phyloP scores from a whole-genome alignment of 2,888 invertebrate genomes.

The Labia minor region DNA sequence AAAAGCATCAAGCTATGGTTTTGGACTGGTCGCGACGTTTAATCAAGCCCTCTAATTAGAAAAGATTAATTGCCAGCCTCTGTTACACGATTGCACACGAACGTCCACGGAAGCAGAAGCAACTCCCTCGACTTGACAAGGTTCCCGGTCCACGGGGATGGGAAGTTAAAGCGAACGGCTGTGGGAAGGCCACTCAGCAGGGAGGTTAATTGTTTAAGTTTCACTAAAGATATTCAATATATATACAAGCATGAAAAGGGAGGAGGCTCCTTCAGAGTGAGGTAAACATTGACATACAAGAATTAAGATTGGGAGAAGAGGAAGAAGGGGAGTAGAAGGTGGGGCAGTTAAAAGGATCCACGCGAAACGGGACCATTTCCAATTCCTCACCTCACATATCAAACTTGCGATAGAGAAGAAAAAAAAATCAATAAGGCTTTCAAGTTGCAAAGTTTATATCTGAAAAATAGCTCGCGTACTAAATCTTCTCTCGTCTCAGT shows the following conservation, averaged over 20 bases:
- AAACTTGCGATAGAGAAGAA: neutral
- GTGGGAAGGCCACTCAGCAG: neutral
- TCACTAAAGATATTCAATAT: neutral
- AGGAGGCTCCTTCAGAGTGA: neutral
- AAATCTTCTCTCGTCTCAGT: neutral
- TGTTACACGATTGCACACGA: neutral
- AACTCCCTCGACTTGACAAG: neutral
- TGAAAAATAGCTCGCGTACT: constrained; percentile 1
- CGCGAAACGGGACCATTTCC: neutral
- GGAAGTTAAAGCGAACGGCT: neutral
- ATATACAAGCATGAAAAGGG: neutral
- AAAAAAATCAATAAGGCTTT: constrained; percentile 3
- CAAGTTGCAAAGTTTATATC: constrained; percentile 13
- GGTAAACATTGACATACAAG: neutral
- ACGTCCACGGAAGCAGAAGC: too few species aligned
- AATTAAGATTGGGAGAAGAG: too few species aligned
- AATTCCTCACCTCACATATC: neutral
- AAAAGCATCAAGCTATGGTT: neutral
- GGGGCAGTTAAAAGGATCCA: neutral
- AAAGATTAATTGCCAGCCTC: neutral
- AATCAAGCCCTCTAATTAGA: neutral
- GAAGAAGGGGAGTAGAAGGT: neutral
- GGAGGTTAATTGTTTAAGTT: neutral
- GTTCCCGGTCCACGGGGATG: neutral
- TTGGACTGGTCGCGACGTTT: neutral